Evolutionary conservation across 2,888 invertebrate genomes (phyloP).

Genomic region (Parthenolecanium corni): DNA sequence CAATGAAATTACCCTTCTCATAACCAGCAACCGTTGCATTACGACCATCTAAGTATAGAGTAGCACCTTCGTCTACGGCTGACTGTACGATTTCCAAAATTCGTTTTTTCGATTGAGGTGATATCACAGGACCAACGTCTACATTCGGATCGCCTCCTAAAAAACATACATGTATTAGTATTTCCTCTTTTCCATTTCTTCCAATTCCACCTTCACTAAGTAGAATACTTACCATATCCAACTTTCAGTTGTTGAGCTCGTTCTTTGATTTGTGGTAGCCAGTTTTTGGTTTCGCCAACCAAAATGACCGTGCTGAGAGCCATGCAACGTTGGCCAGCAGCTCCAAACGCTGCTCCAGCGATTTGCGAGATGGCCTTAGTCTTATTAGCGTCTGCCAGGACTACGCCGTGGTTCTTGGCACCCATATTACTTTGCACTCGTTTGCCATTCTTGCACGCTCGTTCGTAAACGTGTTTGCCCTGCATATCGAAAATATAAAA

Average conservation of each 20-base stretch:
- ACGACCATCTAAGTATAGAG: constrained; percentile 79
- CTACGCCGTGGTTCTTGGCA: constrained; percentile 96
- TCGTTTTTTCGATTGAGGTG: constrained; percentile 74
- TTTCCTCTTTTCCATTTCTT: too few species aligned
- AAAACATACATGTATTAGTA: background rate
- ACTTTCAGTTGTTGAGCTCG: constrained; percentile 75
- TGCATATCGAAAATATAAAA: constrained; percentile 35
- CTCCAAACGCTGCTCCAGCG: constrained; percentile 92
- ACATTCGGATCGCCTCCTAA: constrained; percentile 63
- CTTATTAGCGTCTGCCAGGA: constrained; percentile 95
- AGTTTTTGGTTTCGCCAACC: constrained; percentile 80
- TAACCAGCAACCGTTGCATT: constrained; percentile 69
- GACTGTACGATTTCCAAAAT: constrained; percentile 72
- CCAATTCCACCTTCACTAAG: too few species aligned
- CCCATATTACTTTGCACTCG: constrained; percentile 98
- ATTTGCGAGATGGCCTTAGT: constrained; percentile 88
- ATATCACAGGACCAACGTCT: constrained; percentile 88
- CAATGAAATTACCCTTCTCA: constrained; percentile 96
- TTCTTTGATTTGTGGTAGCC: constrained; percentile 86
- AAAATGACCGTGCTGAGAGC: constrained; percentile 89
- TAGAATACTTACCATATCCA: constrained; percentile 52
- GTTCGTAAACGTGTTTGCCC: constrained; percentile 88
- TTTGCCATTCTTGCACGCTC: constrained; percentile 74
- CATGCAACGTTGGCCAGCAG: constrained; percentile 99
- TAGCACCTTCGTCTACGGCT: constrained; percentile 73